Conservation (phyloP, 2,113 vertebrate species). For the Micronisus gabar region DNA sequence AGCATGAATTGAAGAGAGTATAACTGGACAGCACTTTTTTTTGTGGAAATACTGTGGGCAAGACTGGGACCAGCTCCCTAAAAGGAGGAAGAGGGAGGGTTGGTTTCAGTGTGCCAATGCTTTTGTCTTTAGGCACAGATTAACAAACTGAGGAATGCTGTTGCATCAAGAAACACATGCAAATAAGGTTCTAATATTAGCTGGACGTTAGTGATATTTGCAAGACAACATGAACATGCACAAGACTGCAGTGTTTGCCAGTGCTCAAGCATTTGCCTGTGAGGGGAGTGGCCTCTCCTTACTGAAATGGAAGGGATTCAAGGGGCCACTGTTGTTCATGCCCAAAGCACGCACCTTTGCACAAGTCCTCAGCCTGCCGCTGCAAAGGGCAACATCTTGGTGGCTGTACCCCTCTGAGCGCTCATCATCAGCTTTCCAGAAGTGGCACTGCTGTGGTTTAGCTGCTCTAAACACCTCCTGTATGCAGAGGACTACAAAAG, state of each 20-base stretch:
- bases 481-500: neutral
- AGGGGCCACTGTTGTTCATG: fast-evolving
- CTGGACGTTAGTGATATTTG: neutral
- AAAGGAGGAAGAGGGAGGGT: neutral
- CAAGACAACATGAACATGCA: neutral
- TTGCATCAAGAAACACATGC: neutral
- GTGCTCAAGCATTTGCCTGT: neutral
- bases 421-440: neutral
- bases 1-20: neutral
- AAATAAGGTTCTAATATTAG: neutral
- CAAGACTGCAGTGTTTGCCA: neutral
- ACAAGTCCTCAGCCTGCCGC: neutral
- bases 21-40: neutral
- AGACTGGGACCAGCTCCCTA: neutral
- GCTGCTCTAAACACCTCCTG: neutral
- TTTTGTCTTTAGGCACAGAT: neutral
- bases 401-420: neutral
- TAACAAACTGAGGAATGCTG: neutral
- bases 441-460: fast-evolving
- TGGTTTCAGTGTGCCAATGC: neutral
- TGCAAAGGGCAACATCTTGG: neutral
- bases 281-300: fast-evolving
- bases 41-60: neutral
- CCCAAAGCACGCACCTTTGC: neutral
- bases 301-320: neutral